Conservation (phyloP, 1,140 invertebrate genomes). For the Megathymus violae region DNA sequence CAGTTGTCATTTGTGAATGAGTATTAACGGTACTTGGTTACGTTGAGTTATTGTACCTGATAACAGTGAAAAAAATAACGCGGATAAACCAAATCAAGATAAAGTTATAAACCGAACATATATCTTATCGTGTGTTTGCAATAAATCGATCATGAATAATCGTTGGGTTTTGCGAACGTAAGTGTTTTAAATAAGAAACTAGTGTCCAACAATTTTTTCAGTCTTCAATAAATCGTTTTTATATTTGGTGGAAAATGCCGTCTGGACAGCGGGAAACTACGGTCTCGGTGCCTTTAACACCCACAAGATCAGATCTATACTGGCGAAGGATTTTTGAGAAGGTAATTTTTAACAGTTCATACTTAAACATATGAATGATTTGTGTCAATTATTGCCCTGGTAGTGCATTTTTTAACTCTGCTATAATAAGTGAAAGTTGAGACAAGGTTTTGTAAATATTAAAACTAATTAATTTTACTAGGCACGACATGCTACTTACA, state of each 20-base stretch:
- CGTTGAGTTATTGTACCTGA: conserved; percentile 2
- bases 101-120: conserved; percentile 35
- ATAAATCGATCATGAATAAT: conserved; percentile 63
- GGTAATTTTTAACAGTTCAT: conserved; percentile 51
- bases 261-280: conserved; percentile 65
- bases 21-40: conserved; percentile 16
- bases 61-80: conserved; percentile 10
- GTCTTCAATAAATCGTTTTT: conserved; percentile 36
- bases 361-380: too few species aligned
- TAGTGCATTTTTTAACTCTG: neutral
- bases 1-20: conserved; percentile 14
- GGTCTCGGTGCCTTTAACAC: conserved; percentile 74
- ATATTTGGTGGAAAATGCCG: conserved; percentile 65
- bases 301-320: conserved; percentile 74
- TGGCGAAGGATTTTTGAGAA: conserved; percentile 79
- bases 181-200: conserved; percentile 43
- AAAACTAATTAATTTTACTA: neutral
- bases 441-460: conserved; percentile 7
- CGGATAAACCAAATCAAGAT: conserved; percentile 37
- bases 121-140: conserved; percentile 61
- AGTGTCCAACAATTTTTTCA: conserved; percentile 38
- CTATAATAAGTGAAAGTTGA: conserved; percentile 19
- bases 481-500: neutral
- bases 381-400: conserved; percentile 7
- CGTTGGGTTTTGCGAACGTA: conserved; percentile 38